phyloP scores from a whole-genome alignment of 2,113 vertebrate genomes.

The Clarias gariepinus region DNA sequence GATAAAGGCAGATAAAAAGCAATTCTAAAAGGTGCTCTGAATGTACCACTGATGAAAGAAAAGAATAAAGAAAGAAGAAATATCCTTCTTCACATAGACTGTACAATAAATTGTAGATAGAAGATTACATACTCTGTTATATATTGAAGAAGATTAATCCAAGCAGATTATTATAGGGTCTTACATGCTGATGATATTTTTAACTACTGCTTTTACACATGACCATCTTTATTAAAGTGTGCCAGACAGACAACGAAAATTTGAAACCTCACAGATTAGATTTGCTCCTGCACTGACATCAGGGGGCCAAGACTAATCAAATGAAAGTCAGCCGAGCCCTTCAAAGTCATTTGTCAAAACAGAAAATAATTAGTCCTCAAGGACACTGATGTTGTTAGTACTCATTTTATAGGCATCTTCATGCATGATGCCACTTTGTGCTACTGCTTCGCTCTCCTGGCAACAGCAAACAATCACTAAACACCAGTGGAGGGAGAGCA shows the following conservation, averaged over 20 bases:
- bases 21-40: background rate
- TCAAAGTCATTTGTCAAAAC: constrained; percentile 35
- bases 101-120: background rate
- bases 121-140: background rate
- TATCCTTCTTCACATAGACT: background rate
- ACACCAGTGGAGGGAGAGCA: constrained; percentile 30
- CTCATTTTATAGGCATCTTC: constrained; percentile 27
- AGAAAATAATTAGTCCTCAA: constrained; percentile 37
- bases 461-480: constrained; percentile 68
- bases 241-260: background rate
- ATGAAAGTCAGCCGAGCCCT: constrained; percentile 33
- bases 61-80: background rate
- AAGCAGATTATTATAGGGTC: background rate
- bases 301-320: constrained; percentile 14
- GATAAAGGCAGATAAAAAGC: background rate
- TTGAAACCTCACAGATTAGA: constrained; percentile 6
- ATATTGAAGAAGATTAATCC: background rate
- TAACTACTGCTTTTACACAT: background rate
- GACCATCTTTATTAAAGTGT: background rate
- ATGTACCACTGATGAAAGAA: background rate
- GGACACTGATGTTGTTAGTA: constrained; percentile 24
- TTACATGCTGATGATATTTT: background rate
- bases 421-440: background rate
- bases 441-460: constrained; percentile 57
- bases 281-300: constrained; percentile 10